phyloP scores from a whole-genome alignment of 2,113 vertebrate genomes.

The Bubo blakistoni region DNA sequence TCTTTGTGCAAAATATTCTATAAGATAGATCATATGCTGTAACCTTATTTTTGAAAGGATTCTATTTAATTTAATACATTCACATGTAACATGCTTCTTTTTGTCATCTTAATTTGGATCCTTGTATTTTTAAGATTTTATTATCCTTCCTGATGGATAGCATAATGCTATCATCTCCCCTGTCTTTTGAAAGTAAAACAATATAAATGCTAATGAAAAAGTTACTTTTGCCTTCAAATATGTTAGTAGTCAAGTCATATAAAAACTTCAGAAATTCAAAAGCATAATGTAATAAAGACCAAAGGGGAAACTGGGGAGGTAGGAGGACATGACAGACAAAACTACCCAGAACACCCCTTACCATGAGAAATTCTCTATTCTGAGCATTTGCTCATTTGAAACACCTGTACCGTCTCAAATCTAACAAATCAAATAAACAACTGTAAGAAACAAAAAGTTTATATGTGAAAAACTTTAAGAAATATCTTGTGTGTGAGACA shows the following conservation, averaged over 20 bases:
- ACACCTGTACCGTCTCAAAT: background rate
- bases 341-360: background rate
- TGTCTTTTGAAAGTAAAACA: background rate
- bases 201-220: background rate
- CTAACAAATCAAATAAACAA: background rate
- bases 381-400: background rate
- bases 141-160: background rate
- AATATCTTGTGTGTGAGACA: background rate
- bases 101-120: background rate
- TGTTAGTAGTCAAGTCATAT: background rate
- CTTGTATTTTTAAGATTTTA: background rate
- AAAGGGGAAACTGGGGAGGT: background rate
- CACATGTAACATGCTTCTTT: background rate
- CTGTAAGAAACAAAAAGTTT: background rate
- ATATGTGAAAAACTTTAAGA: background rate
- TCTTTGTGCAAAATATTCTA: background rate
- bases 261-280: background rate
- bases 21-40: background rate
- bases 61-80: background rate
- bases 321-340: background rate
- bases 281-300: background rate
- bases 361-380: background rate
- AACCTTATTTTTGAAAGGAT: background rate
- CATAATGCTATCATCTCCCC: background rate
- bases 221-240: background rate